Base-by-base conservation (phyloP, 2,888 invertebrate species). In the Mayetiola destructor region DNA sequence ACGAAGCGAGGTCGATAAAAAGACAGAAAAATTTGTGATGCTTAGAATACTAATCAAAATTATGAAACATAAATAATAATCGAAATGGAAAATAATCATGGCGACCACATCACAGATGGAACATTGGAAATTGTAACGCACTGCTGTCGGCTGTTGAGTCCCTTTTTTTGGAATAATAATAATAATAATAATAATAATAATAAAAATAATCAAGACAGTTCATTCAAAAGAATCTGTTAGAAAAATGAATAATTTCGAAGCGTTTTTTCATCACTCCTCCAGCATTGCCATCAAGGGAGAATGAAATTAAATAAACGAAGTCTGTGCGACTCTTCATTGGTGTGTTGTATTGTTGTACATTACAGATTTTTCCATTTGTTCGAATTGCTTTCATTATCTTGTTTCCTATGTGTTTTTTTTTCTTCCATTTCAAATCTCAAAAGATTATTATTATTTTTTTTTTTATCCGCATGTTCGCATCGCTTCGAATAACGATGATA, bases 31-130 rank as follows among this genome's bases (percentile, higher is more conserved):
- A n/a, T n/a, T n/a, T n/a, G n/a, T n/a, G n/a, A n/a, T 16, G 48
- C 48, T n/a, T n/a, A 14, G 48, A 48, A 48, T 48, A 48, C 48
- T 48, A 48, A 48, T 48, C 48, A 48, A 48, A 48, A 48, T 23
- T 20, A 18, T 10, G 40, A n/a, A 20, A 21, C 9, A 40, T 12
- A 21, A 40, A 8, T 4, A 40, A 40, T 40, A 23, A 40, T 21
- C 3, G 6, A 3, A 12, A 40, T 21, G 2, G 9, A 20, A 21
- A 3, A 21, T 6, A 21, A 40, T 27, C 18, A 39, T 10, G 4
- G 18, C 18, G 39, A 39, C 3, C 16, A 39, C 6, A 18, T 16
- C n/a, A n/a, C 16, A 39, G 20, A 18, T 39, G 18, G 39, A 18
- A 16, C 2, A 32, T 12, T 9, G 32, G 12, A 32, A 8, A 8